Evolutionary conservation across 1,140 invertebrate species (phyloP), one percentile per base, ranked within the genome.

Genomic region (Lepidurus couesii): DNA sequence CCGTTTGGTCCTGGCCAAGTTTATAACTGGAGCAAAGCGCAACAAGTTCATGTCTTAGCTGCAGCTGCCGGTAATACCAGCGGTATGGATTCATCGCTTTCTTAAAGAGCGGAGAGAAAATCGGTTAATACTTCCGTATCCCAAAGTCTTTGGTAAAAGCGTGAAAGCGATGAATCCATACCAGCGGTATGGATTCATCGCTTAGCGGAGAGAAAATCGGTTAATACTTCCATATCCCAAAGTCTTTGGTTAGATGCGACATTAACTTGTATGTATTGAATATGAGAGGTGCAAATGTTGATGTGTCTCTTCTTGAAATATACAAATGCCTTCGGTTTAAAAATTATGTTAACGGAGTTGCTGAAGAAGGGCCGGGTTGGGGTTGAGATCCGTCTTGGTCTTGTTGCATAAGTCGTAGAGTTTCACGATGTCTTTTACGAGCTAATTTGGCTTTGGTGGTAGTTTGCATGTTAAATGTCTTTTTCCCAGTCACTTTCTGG

Each of bases 1-100:
- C 93, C 92, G 16, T 95, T 95, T 86, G 91, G 91, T 83, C 89
- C 91, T 4, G 93, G 93, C 8, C 93, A 96, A 85, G 91, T 96
- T 8, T 96, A 95, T 85, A 95, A 95, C 85, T 90, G 90, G 76
- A 94, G 92, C 80, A 94, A 95, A 86, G 92, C 93, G 77, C 90
- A 90, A 83, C 95, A 96, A 86, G 91, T 95, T 79, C 93, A 96
- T 84, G 93, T 96, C 44, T 87, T 96, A 16, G 79, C 79, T 16
- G 79, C 73, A 75, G 53, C 21, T 13, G 21, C 53, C 4, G 53
- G 53, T 1, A 65, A 13, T 65, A 16, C 53, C 13, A 65, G 53
- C 53, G 21, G 53, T 65, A 13, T 65, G 53, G 53, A 65, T 21
- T n/a, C 53, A 21, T 65, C 53, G 5, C 21, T 65, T 13, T 65